These are phyloP conservation scores for Crotalus viridis DNA, from an alignment of 2,113 vertebrate genomes.

Conservation along the genomic window DNA sequence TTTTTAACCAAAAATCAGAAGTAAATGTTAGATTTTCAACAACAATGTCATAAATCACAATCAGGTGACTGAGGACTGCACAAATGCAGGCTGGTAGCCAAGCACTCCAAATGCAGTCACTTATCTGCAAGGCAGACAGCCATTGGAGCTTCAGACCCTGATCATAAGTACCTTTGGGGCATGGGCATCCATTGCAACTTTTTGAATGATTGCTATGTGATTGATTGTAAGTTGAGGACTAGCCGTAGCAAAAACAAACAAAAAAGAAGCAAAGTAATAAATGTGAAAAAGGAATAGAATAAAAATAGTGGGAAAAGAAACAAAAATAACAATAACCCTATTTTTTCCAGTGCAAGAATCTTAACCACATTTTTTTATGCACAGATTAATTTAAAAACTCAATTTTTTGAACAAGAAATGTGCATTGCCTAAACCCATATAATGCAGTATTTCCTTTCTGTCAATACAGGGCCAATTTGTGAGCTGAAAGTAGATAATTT, in stretches of 20 bases:
- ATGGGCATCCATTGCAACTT: background rate
- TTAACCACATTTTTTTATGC: background rate
- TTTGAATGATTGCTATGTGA: background rate
- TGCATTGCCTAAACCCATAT: background rate
- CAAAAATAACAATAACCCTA: background rate
- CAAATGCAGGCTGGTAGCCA: background rate
- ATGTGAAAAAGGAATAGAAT: background rate
- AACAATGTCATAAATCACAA: background rate
- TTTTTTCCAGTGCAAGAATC: background rate
- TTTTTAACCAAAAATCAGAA: background rate
- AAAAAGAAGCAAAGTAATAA: background rate
- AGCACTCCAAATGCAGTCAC: background rate
- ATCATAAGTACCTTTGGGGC: background rate
- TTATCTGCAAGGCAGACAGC: background rate
- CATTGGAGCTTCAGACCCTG: background rate
- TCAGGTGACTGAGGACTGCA: background rate
- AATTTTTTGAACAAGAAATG: background rate
- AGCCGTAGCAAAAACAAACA: background rate
- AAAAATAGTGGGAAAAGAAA: background rate
- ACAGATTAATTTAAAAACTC: background rate
- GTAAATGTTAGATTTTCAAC: background rate
- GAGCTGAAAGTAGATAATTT: background rate
- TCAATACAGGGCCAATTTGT: background rate
- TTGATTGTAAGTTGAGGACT: background rate
- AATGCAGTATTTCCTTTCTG: background rate